Conservation (phyloP, 2,113 vertebrate genomes). For the Hepsetus odoe region DNA sequence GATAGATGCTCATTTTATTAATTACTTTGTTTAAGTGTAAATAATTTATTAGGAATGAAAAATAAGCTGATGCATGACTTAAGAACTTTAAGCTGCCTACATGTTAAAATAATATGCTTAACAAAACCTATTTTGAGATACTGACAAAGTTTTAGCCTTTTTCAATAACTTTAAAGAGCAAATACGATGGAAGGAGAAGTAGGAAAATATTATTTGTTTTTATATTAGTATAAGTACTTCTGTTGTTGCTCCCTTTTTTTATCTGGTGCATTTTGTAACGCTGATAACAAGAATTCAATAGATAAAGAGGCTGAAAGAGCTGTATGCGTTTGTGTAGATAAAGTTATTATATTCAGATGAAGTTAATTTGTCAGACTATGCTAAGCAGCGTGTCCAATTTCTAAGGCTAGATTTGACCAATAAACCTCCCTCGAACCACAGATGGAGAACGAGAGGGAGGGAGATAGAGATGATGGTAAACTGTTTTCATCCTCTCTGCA, state of each 20-base stretch:
- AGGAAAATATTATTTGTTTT: no score
- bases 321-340: constrained; percentile 42
- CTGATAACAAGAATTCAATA: constrained; percentile 30
- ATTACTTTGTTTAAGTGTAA: no score
- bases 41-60: no score
- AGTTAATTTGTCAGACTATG: constrained; percentile 37
- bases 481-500: constrained; percentile 38
- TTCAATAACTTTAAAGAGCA: no score
- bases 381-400: constrained; percentile 44
- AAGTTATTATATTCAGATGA: constrained; percentile 45
- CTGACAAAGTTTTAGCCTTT: no score
- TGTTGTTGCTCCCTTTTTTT: constrained; percentile 1
- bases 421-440: constrained; percentile 16
- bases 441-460: constrained; percentile 5
- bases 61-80: not conserved
- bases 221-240: no score
- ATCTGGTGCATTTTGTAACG: constrained; percentile 26
- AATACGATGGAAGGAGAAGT: no score
- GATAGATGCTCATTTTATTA: not conserved
- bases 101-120: constrained; percentile 3
- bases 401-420: constrained; percentile 25
- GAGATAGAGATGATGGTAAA: constrained; percentile 27
- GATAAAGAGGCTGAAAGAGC: constrained; percentile 9
- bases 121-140: not conserved
- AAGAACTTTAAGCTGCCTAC: not conserved